Base-by-base conservation (phyloP, 2,797 vertebrate genomes). In the Falco biarmicus region DNA sequence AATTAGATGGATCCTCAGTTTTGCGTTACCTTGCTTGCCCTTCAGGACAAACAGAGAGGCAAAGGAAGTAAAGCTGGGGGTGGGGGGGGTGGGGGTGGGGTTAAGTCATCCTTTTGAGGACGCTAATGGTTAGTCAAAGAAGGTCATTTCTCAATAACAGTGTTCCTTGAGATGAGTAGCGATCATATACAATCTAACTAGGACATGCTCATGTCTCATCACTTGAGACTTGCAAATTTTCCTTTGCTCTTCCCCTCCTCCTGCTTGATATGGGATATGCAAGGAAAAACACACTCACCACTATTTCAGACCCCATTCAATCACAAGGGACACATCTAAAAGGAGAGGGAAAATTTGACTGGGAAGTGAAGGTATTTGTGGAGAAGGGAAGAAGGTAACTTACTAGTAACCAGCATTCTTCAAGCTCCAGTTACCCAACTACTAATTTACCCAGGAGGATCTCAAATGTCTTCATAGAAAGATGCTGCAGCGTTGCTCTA, bases 1-100 rank as follows among this genome's bases (percentile, higher is more conserved):
- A 96, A 96, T 97, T 96, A 97, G 95, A 96, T 95, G 65, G 93
- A 92, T 93, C 84, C 90, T 95, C 69, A 37, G 92, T 89, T 96
- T 74, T 66, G 50, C 28, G 57, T 93, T 87, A 96, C 90, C 94
- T 97, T 96, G 95, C 76, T 85, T 89, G 95, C 92, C 96, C 96
- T 97, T 97, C 96, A 96, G 94, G 96, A 96, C 90, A 94, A 75
- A 68, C 64, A 93, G 78, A 64, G 68, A 95, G 53, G 85, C 73
- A 93, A 66, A 85, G 82, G 31, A 95, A 68, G 87, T 43, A 54
- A n/a, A 15, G 19, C 37, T 47, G 37, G 28, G 28, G 39, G 13
- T n/a, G n/a, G 5, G 39, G 39, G 13, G 6, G 39, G 39, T 39
- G 11, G 39, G 39, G 5, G 34, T n/a, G 39, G 39, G 11, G 13